These are phyloP conservation scores for Cataglyphis albicans DNA, from an alignment of 2,888 invertebrate species.

Conservation along the genomic window DNA sequence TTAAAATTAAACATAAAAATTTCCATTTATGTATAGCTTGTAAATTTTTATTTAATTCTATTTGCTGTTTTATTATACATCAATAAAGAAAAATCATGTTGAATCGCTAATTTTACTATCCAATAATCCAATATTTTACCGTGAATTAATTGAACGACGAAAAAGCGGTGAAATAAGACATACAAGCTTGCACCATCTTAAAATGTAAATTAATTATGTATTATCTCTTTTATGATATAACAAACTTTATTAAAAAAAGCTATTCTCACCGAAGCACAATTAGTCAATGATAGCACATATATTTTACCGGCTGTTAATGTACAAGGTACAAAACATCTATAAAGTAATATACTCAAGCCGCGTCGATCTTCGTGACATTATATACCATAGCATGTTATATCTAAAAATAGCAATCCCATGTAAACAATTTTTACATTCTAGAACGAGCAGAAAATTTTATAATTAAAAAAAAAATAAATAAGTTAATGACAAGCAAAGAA, in stretches of 20 bases:
- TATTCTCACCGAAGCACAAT: constrained; percentile 27
- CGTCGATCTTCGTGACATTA: constrained; percentile 16
- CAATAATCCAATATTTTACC: not conserved
- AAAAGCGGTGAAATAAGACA: constrained; percentile 21
- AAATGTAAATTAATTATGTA: constrained; percentile 5
- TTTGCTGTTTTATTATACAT: too few species aligned
- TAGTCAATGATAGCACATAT: constrained; percentile 8
- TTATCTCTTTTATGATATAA: not conserved
- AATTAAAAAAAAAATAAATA: too few species aligned
- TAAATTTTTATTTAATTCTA: too few species aligned
- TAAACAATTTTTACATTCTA: not conserved
- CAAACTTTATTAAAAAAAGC: not conserved
- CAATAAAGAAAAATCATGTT: not conserved
- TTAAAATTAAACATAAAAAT: too few species aligned
- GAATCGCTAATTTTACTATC: not conserved
- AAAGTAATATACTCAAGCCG: constrained; percentile 19
- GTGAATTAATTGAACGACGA: not conserved
- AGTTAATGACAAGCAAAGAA: too few species aligned
- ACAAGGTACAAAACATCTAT: not conserved
- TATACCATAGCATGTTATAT: constrained; percentile 14
- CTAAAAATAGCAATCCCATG: not conserved
- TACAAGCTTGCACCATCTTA: constrained; percentile 17
- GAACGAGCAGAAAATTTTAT: too few species aligned
- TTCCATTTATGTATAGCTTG: too few species aligned
- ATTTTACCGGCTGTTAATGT: constrained; percentile 31